Evolutionary conservation across 2,888 invertebrate genomes (phyloP).

Genomic region (Mayetiola destructor): DNA sequence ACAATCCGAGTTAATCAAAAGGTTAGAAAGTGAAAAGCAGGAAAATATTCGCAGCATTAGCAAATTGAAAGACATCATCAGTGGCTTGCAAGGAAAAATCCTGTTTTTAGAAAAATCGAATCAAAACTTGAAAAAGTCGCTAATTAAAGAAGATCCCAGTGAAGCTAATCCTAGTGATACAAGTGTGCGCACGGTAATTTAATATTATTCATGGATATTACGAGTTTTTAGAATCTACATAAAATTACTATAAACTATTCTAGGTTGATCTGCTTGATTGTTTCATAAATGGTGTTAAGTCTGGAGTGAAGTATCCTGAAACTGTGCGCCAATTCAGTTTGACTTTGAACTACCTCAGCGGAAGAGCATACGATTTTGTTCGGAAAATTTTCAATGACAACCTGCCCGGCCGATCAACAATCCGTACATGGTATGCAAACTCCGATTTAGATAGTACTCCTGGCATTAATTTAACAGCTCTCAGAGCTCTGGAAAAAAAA

Average conservation of each 20-base stretch:
- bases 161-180: background rate
- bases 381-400: background rate
- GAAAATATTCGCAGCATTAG: no score
- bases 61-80: background rate
- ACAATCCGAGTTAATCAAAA: no score
- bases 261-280: background rate
- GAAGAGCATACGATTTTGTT: background rate
- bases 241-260: background rate
- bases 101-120: background rate
- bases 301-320: background rate
- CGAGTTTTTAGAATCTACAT: background rate
- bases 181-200: background rate
- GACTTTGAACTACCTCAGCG: background rate
- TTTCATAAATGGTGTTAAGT: background rate
- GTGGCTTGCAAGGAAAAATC: background rate
- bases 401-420: background rate
- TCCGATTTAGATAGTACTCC: background rate
- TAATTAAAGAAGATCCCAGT: background rate
- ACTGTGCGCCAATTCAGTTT: background rate
- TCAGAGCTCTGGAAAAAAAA: no score
- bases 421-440: background rate
- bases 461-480: no score
- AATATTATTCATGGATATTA: background rate
- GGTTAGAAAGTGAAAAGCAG: no score
- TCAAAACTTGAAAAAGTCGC: background rate